Conservation (phyloP, 1,140 invertebrate genomes). For the Schmidtea mediterranea region DNA sequence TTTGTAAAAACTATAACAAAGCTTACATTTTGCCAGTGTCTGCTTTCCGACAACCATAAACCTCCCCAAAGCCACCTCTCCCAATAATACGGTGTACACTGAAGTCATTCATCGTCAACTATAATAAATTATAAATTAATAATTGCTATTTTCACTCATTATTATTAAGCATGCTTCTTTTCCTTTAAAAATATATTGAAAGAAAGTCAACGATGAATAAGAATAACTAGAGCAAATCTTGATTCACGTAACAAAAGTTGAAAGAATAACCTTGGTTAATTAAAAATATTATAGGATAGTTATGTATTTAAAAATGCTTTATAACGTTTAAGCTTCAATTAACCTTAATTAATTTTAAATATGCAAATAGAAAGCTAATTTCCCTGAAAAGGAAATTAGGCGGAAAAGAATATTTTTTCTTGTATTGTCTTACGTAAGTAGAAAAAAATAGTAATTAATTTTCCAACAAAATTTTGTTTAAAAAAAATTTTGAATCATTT, state of each 20-base stretch:
- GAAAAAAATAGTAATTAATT: too few species aligned
- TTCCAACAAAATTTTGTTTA: too few species aligned
- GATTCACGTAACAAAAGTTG: too few species aligned
- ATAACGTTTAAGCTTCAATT: too few species aligned
- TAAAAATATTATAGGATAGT: background rate
- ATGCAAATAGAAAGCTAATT: background rate
- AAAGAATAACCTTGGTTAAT: background rate
- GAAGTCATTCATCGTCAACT: constrained; percentile 99
- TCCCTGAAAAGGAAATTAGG: too few species aligned
- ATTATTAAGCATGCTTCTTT: background rate
- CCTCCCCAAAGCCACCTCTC: constrained; percentile 90
- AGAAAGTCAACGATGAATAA: too few species aligned
- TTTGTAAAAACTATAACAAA: too few species aligned
- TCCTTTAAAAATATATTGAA: too few species aligned
- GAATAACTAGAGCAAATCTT: too few species aligned
- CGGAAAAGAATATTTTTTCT: too few species aligned
- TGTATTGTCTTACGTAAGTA: background rate
- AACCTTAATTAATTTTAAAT: background rate
- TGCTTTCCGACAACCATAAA: constrained; percentile 94
- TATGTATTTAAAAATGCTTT: too few species aligned
- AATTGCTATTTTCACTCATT: background rate
- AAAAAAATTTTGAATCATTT: too few species aligned
- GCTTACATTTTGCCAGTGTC: constrained; percentile 94
- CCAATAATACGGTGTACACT: constrained; percentile 98
- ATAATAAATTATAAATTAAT: constrained; percentile 18